Base-by-base conservation (phyloP, 2,797 vertebrate genomes). In the Gambusia yucatana region DNA sequence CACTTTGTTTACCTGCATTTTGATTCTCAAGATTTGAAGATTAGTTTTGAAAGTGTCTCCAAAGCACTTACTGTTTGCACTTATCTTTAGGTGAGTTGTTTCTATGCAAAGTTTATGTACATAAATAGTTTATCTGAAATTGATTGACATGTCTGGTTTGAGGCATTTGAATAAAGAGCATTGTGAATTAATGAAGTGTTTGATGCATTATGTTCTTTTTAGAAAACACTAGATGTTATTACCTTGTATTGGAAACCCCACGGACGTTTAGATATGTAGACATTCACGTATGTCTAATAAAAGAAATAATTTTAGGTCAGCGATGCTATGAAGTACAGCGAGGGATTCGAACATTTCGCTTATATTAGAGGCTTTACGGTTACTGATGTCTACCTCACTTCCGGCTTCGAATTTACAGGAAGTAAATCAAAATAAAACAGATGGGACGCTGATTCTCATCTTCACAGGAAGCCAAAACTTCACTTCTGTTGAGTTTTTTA, bases 401-500 rank as follows among this genome's bases (percentile, higher is more conserved):
- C 92, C 88, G 79, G 47, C 2, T 7, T 46, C 0, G 0, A 14
- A 22, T 8, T 80, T 80, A 59, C 85, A 86, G 89, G 90, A 94
- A 85, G 81, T 76, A 84, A 84, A 88, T 2, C 79, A 83, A 87
- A 88, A 91, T 76, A 85, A 86, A 77, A 8, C 55, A 4, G 28
- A 17, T 61, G 41, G 1, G 77, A 10, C 10, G 36, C 3, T 17
- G 59, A 25, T 6, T 28, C 1, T 0, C 20, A 16, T 30, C 28
- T 46, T 25, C 4, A 16, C 5, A 41, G 20, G 7, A 52, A 74
- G 3, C 14, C 0, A 0, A 0, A 1, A 30, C 44, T 17, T 47
- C 0, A 0, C 3, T 0, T 11, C 6, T 3, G 0, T 8, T 2
- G 13, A 6, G 46, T 22, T 77, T 14, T 3, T n/a, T 6, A 2